Evolutionary conservation across 1,140 invertebrate genomes (phyloP).

Genomic region (Euwallacea fornicatus): DNA sequence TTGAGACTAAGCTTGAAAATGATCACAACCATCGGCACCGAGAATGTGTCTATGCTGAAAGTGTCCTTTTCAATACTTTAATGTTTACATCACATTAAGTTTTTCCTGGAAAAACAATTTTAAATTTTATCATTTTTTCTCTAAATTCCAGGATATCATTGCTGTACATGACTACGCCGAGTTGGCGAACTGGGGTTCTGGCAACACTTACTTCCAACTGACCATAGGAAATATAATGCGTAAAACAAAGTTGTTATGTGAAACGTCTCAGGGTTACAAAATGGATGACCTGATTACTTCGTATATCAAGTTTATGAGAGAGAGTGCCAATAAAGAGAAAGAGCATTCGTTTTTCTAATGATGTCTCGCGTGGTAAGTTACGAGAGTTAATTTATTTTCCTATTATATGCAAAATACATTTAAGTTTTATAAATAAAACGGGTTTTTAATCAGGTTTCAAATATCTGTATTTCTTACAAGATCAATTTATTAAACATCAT

Average conservation of each 20-base stretch:
- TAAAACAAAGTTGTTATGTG: conserved; percentile 85
- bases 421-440: too few relatives aligned
- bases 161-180: conserved; percentile 83
- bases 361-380: not conserved
- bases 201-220: conserved; percentile 93
- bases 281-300: conserved; percentile 96
- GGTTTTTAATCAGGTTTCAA: too few relatives aligned
- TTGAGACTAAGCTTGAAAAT: too few relatives aligned
- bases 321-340: conserved; percentile 34
- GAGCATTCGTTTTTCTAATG: conserved; percentile 23
- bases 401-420: too few relatives aligned
- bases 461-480: conserved; percentile 11
- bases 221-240: conserved; percentile 86
- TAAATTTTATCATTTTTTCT: too few relatives aligned
- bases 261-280: conserved; percentile 92
- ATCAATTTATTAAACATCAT: conserved; percentile 15
- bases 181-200: conserved; percentile 91
- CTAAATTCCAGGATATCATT: conserved; percentile 69
- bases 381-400: too few relatives aligned
- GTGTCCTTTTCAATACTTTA: not conserved
- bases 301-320: conserved; percentile 67
- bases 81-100: not conserved
- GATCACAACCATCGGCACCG: not conserved
- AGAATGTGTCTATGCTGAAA: not conserved
- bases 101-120: conserved; percentile 6